These are phyloP conservation scores for Tautogolabrus adspersus DNA, from an alignment of 2,113 vertebrate species.

Conservation along the genomic window DNA sequence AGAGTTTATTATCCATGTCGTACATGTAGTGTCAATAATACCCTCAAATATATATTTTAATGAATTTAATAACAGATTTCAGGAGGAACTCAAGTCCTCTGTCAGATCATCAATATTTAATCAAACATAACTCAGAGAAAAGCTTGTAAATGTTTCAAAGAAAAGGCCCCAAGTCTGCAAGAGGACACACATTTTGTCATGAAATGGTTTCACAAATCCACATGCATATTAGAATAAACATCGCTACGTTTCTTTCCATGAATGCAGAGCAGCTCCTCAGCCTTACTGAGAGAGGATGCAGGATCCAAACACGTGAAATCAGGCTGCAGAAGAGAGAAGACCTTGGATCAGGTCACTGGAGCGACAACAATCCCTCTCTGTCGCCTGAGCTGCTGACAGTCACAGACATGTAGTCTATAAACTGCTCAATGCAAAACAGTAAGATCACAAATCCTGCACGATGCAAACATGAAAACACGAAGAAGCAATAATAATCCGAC, in stretches of 20 bases:
- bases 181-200: background rate
- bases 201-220: background rate
- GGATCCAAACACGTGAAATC: background rate
- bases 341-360: conserved; percentile 21
- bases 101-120: background rate
- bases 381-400: background rate
- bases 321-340: background rate
- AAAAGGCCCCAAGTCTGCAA: background rate
- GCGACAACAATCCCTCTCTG: background rate
- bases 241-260: no score
- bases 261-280: background rate
- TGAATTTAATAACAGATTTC: no score
- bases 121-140: background rate
- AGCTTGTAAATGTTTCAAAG: background rate
- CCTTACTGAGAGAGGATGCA: background rate
- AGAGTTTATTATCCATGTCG: no score
- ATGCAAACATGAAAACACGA: background rate
- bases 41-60: no score
- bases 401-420: background rate
- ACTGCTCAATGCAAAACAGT: background rate
- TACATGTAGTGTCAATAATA: no score
- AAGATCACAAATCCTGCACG: background rate
- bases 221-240: no score
- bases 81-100: background rate
- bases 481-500: background rate